These are phyloP conservation scores for Eupsittula cactorum DNA, from an alignment of 2,113 vertebrate species.

Conservation along the genomic window DNA sequence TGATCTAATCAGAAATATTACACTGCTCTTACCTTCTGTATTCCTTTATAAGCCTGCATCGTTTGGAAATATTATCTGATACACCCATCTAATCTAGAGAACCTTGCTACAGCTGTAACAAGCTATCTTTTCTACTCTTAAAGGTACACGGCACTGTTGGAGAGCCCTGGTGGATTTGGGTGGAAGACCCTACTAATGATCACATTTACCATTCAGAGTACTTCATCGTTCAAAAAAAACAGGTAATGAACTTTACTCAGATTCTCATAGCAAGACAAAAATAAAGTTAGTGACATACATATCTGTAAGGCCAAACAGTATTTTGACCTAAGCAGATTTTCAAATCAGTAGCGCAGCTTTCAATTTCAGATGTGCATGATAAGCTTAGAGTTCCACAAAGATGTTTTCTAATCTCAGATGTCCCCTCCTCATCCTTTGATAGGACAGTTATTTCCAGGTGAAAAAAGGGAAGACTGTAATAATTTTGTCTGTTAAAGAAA, in stretches of 20 bases:
- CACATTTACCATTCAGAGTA: slow-evolving; percentile 99
- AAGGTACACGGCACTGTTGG: slow-evolving; percentile 95
- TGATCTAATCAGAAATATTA: neutral
- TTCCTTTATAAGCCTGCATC: neutral
- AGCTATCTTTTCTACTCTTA: neutral
- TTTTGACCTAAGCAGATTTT: neutral
- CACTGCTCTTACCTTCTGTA: neutral
- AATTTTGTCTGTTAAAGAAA: neutral
- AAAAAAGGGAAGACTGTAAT: neutral
- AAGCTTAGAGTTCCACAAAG: neutral
- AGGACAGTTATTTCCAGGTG: neutral
- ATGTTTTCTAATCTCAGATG: neutral
- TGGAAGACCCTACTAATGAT: slow-evolving; percentile 95
- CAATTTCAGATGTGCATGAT: neutral
- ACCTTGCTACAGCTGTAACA: neutral
- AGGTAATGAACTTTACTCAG: slow-evolving; percentile 76
- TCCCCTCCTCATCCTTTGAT: neutral
- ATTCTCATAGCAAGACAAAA: neutral
- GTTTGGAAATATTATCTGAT: neutral
- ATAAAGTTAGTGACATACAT: neutral
- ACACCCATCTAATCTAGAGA: neutral
- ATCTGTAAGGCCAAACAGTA: neutral
- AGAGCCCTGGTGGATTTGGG: slow-evolving; percentile 99
- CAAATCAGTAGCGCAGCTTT: neutral
- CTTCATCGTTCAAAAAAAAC: slow-evolving; percentile 97